phyloP scores from a whole-genome alignment of 2,797 vertebrate species.

The Squalus acanthias region DNA sequence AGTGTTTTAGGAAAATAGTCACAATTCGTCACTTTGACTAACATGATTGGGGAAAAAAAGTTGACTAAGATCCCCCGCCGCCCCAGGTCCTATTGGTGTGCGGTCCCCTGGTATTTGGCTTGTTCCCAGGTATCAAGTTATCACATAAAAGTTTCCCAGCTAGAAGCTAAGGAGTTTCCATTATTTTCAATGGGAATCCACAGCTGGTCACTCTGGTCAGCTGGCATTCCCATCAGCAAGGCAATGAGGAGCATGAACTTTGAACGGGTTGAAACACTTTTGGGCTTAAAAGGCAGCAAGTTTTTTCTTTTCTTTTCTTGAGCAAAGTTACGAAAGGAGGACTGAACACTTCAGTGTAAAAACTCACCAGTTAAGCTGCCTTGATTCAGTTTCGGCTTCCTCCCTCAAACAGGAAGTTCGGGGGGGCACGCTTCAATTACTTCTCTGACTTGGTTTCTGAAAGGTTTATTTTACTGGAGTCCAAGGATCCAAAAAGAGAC shows the following conservation, averaged over 20 bases:
- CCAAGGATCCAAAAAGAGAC: too few species aligned
- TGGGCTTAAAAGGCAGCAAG: not conserved
- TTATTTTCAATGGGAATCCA: slow-evolving; percentile 22
- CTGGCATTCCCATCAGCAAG: not conserved
- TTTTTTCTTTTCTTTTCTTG: not conserved
- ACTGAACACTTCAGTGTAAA: not conserved
- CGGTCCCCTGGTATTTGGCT: not conserved
- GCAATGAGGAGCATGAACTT: not conserved
- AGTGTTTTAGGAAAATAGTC: not conserved
- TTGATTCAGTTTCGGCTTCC: not conserved
- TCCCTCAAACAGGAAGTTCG: not conserved
- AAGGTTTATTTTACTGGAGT: not conserved
- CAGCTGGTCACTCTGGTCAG: not conserved
- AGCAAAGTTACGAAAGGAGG: not conserved
- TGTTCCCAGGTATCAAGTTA: not conserved
- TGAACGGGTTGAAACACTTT: not conserved
- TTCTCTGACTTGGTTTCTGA: not conserved
- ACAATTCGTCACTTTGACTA: not conserved
- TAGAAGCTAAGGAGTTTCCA: slow-evolving; percentile 26
- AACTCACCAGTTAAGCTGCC: too few species aligned
- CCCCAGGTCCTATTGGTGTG: not conserved
- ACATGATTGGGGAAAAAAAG: not conserved
- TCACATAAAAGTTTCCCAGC: slow-evolving; percentile 30
- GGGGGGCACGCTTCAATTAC: not conserved
- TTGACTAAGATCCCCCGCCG: not conserved